These are phyloP conservation scores for Hemithea aestivaria DNA, from an alignment of 2,888 invertebrate genomes.

Conservation along the genomic window DNA sequence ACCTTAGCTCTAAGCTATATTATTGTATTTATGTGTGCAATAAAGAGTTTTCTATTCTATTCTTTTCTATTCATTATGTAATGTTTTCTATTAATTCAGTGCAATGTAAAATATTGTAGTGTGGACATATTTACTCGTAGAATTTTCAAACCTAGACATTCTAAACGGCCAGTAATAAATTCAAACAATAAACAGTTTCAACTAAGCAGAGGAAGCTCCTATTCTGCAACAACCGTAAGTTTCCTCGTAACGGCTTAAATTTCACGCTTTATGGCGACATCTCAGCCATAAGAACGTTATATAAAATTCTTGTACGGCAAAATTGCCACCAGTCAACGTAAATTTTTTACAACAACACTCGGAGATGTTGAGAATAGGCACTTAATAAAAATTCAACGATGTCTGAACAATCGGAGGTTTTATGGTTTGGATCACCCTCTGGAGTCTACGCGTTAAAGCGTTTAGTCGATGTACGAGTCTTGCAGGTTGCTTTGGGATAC, in stretches of 20 bases:
- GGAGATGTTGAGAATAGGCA: constrained; percentile 44
- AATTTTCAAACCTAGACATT: too few relatives aligned
- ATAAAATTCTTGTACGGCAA: constrained; percentile 48
- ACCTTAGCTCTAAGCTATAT: too few relatives aligned
- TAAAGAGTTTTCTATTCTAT: too few relatives aligned
- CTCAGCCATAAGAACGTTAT: constrained; percentile 37
- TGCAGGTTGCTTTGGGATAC: background rate
- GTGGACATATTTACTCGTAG: too few relatives aligned
- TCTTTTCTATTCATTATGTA: too few relatives aligned
- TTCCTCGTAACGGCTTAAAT: constrained; percentile 43
- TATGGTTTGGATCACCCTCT: constrained; percentile 36
- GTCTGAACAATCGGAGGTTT: constrained; percentile 38
- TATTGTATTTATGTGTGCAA: too few relatives aligned
- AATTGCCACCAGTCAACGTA: constrained; percentile 51
- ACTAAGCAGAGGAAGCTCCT: too few relatives aligned
- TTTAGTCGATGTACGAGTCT: constrained; percentile 14
- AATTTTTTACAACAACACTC: constrained; percentile 48
- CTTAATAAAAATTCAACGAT: constrained; percentile 53
- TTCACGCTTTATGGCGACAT: constrained; percentile 50
- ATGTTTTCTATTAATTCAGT: too few relatives aligned
- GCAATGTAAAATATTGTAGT: too few relatives aligned
- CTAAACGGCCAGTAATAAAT: background rate
- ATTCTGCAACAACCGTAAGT: constrained; percentile 21
- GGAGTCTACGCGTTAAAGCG: constrained; percentile 18
- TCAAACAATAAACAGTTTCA: too few relatives aligned